Evolutionary conservation across 2,888 invertebrate genomes (phyloP).

Genomic region (Lithophane leautieri): DNA sequence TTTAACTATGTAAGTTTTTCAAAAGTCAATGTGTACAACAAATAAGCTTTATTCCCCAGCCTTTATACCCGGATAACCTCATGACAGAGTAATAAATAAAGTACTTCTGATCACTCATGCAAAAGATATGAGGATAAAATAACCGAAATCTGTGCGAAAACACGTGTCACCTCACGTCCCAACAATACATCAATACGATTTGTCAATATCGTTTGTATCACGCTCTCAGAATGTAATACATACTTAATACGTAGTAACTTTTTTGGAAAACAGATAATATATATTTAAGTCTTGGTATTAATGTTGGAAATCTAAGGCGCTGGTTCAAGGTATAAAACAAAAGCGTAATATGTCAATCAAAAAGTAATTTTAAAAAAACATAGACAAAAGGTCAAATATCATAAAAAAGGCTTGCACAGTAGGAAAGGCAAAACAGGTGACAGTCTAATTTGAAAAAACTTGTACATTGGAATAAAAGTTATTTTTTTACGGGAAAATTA

Average conservation of each 20-base stretch:
- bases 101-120: conserved; percentile 18
- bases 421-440: not conserved
- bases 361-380: too few relatives aligned
- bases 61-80: not conserved
- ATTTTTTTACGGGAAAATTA: too few relatives aligned
- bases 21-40: not conserved
- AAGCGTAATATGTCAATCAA: too few relatives aligned
- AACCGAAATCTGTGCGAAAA: conserved; percentile 10
- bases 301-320: too few relatives aligned
- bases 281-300: too few relatives aligned
- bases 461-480: not conserved
- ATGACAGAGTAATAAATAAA: conserved; percentile 32
- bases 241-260: conserved; percentile 1
- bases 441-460: not conserved
- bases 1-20: not conserved
- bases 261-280: conserved; percentile 8
- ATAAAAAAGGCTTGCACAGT: too few relatives aligned
- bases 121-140: conserved; percentile 38
- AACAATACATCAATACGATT: conserved; percentile 51
- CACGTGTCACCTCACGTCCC: conserved; percentile 38
- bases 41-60: not conserved
- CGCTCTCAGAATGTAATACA: conserved; percentile 23
- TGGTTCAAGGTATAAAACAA: too few relatives aligned
- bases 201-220: conserved; percentile 49
- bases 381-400: too few relatives aligned